Evolutionary conservation across 64 coral and sea anemone genomes (phyloP).

Genomic region (Porites lutea): DNA sequence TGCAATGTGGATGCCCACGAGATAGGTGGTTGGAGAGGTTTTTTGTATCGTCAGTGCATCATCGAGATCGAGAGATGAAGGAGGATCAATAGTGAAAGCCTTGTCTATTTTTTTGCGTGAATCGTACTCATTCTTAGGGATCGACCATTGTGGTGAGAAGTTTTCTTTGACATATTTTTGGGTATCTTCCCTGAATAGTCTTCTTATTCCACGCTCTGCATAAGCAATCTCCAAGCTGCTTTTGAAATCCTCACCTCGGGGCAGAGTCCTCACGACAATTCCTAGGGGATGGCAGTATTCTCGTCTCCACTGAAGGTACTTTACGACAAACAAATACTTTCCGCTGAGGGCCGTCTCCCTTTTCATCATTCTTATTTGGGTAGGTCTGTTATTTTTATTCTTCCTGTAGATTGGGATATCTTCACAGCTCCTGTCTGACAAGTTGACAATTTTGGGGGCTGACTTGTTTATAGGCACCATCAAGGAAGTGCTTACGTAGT

Average conservation of each 20-base stretch:
- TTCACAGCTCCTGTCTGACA: constrained; percentile 60
- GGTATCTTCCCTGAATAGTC: constrained; percentile 51
- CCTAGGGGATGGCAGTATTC: constrained; percentile 60
- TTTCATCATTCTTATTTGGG: constrained; percentile 35
- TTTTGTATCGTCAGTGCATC: constrained; percentile 78
- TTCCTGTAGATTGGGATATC: constrained; percentile 66
- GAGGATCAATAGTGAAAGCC: constrained; percentile 86
- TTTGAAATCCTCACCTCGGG: constrained; percentile 29
- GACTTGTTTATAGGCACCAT: constrained; percentile 95
- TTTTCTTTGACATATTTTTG: background rate
- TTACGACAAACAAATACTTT: constrained; percentile 79
- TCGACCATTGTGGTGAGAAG: constrained; percentile 38
- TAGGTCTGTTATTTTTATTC: background rate
- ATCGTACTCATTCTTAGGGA: constrained; percentile 55
- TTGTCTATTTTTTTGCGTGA: constrained; percentile 23
- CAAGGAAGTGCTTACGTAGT: constrained; percentile 54
- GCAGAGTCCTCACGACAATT: constrained; percentile 52
- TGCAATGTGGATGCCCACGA: constrained; percentile 86
- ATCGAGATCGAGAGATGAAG: constrained; percentile 78
- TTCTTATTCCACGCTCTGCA: constrained; percentile 67
- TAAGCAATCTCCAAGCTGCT: constrained; percentile 67
- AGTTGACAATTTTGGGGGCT: constrained; percentile 69
- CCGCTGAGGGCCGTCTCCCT: constrained; percentile 59
- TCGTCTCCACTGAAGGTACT: constrained; percentile 72
- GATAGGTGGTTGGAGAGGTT: background rate